A percentile compares a stretch with the other conserved stretches of the same genome.
phyloP scores from a whole-genome alignment of 2,888 invertebrate genomes.

The Mantis religiosa region DNA sequence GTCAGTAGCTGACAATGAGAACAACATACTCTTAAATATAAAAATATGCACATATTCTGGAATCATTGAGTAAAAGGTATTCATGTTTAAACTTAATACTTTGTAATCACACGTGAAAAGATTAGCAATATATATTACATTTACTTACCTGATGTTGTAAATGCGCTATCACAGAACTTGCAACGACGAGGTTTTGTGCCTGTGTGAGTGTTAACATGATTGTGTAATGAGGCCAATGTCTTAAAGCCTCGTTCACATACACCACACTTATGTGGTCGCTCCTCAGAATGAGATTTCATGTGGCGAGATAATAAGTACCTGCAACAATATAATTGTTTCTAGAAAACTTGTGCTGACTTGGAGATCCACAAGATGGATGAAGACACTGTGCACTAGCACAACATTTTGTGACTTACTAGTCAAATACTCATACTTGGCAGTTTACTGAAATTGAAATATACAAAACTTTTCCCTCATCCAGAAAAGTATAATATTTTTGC shows the following conservation, averaged over 20 bases:
- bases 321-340: conserved; percentile 16
- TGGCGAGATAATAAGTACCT: conserved; percentile 85
- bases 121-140: not conserved
- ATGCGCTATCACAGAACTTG: conserved; percentile 81
- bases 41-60: too few species aligned
- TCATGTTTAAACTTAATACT: not conserved
- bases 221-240: conserved; percentile 84
- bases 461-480: too few species aligned
- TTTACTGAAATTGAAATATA: too few species aligned
- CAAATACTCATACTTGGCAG: too few species aligned
- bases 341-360: too few species aligned
- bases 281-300: conserved; percentile 93
- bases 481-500: too few species aligned
- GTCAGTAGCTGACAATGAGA: too few species aligned
- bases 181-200: conserved; percentile 89
- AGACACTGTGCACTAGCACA: too few species aligned
- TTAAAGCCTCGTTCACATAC: conserved; percentile 95
- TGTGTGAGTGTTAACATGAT: conserved; percentile 95
- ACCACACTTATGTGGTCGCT: conserved; percentile 86
- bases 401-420: too few species aligned
- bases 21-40: too few species aligned
- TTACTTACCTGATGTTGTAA: conserved; percentile 76
- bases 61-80: too few species aligned
- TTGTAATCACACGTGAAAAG: not conserved
- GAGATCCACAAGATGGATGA: too few species aligned